These are phyloP conservation scores for Rhineura floridana DNA, from an alignment of 2,113 vertebrate genomes.

Conservation along the genomic window DNA sequence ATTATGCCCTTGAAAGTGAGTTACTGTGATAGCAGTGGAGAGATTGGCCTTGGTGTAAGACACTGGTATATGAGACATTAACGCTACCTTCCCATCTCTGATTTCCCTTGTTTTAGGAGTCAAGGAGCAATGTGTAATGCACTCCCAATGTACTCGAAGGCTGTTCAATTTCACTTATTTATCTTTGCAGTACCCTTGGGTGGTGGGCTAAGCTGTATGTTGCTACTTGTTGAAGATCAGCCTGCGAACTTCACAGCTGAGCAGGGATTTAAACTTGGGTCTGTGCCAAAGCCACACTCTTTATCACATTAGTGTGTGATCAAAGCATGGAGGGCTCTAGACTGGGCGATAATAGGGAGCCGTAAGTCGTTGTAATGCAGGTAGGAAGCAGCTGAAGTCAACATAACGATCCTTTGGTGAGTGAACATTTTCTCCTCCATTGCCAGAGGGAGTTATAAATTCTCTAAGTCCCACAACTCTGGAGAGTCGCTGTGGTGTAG, in stretches of 20 bases:
- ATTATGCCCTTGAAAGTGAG: conserved; percentile 94
- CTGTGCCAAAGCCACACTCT: neutral
- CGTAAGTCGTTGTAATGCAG: neutral
- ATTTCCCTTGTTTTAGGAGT: neutral
- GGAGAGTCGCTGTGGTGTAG: no score
- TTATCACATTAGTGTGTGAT: neutral
- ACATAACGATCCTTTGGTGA: neutral
- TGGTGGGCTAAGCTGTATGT: neutral
- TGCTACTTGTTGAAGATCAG: neutral
- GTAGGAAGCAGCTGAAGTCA: neutral
- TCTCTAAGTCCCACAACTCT: no score
- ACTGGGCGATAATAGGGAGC: no score
- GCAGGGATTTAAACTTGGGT: neutral
- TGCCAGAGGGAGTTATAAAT: no score
- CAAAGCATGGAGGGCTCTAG: neutral
- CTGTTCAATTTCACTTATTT: neutral
- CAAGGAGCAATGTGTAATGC: neutral
- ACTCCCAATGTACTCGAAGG: neutral
- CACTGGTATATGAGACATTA: fast-evolving
- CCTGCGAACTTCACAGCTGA: neutral
- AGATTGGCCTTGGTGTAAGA: no score
- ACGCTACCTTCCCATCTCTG: neutral
- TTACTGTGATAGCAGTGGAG: fast-evolving
- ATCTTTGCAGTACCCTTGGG: no score
- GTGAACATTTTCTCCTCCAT: no score